phyloP scores from a whole-genome alignment of 2,888 invertebrate genomes.

The Myathropa florea region DNA sequence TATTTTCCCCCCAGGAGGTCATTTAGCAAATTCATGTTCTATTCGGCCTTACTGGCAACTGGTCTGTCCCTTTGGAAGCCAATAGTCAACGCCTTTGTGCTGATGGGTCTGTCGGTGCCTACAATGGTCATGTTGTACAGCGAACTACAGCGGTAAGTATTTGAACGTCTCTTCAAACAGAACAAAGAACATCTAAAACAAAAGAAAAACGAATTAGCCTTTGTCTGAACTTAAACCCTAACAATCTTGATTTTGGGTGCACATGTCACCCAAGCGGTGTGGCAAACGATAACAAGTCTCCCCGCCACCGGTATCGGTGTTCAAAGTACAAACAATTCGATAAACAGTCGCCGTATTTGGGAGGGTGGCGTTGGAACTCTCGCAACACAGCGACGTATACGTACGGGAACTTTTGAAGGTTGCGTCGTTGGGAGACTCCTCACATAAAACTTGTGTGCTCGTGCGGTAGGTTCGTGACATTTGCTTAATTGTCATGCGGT shows the following conservation, averaged over 20 bases:
- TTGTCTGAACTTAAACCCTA: background rate
- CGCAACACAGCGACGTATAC: background rate
- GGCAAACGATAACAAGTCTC: background rate
- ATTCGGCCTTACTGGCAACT: conserved; percentile 85
- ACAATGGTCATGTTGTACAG: conserved; percentile 85
- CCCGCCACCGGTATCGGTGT: background rate
- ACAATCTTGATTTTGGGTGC: conserved; percentile 1
- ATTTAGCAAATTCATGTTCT: conserved; percentile 84
- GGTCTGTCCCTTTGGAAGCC: conserved; percentile 88
- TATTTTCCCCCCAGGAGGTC: conserved; percentile 81
- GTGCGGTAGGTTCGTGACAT: background rate
- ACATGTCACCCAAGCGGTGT: background rate
- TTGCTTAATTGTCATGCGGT: background rate
- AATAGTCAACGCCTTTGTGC: conserved; percentile 90
- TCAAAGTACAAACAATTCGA: background rate
- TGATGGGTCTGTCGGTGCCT: conserved; percentile 88
- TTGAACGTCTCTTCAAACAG: background rate
- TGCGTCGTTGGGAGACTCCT: background rate
- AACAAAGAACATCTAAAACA: background rate
- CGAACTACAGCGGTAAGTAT: conserved; percentile 85
- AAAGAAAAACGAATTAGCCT: background rate
- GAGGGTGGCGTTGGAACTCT: background rate
- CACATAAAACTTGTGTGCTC: background rate
- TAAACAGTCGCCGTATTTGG: background rate
- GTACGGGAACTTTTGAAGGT: background rate